Base-by-base conservation (phyloP, 2,113 vertebrate genomes). In the Salvelinus fontinalis region DNA sequence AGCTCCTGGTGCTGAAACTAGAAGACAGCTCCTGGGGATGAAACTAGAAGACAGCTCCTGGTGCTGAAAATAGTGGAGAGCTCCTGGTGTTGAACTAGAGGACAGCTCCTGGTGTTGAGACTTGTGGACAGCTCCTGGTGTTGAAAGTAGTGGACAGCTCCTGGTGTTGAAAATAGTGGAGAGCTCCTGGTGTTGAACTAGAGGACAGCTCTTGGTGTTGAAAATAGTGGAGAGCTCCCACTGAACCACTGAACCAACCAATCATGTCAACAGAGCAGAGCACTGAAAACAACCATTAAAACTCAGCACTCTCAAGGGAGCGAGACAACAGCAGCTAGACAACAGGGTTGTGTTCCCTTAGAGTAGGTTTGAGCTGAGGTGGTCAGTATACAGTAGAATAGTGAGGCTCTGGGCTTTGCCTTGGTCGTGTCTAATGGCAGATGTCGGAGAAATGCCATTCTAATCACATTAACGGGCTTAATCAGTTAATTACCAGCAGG, bases 381-480 rank as follows among this genome's bases (percentile, higher is more conserved):
- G 44, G 68, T 49, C 22, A 49, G 3, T 54, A 54, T 44, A 44
- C 39, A 44, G 39, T 16, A 54, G 51, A 54, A 54, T 54, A 18
- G 68, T 14, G 44, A 49, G 68, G 11, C 44, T 24, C n/a, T 48
- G 39, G 68, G 68, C 18, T 24, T 16, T 48, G 39, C 34, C 22
- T 24, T 70, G 68, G 34, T 3, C 79, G 70, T 88, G 90, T 87
- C 86, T 94, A 95, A 95, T 93, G 90, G 93, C 92, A 92, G 92
- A 92, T 91, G 85, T 66, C 85, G 92, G 90, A 75, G 91, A 95
- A 93, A 94, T 94, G 94, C 94, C 75, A 73, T 92, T 83, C 85
- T 95, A 95, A 95, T 96, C 95, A 94, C 93, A 85, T 92, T 95
- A 95, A 95, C 94, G 94, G 95, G 94, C 95, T 95, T 95, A 95